Conservation (phyloP, 1,140 invertebrate genomes). For the Phenacoccus solenopsis region DNA sequence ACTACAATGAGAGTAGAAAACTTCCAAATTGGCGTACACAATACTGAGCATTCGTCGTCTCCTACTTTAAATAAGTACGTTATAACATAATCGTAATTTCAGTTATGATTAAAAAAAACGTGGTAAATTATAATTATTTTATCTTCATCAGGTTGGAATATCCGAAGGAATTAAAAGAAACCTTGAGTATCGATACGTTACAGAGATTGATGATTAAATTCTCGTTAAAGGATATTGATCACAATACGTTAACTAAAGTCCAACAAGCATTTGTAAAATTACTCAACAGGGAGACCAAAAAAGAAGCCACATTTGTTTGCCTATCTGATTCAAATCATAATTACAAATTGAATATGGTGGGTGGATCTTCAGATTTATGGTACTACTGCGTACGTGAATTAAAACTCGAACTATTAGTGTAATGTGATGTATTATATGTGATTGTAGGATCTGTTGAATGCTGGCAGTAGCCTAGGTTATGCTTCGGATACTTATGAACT, state of each 20-base stretch:
- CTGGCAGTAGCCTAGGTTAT: constrained; percentile 43
- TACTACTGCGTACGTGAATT: not conserved
- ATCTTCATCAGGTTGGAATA: constrained; percentile 44
- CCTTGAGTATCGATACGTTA: constrained; percentile 69
- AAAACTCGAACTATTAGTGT: no score
- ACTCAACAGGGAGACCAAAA: constrained; percentile 44
- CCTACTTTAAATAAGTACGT: constrained; percentile 60
- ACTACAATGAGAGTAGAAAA: constrained; percentile 51
- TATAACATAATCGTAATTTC: no score
- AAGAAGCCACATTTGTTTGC: constrained; percentile 86
- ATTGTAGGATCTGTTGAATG: not conserved
- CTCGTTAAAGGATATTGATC: constrained; percentile 57
- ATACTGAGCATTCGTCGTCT: constrained; percentile 73
- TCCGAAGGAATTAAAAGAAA: constrained; percentile 52
- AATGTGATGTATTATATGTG: no score
- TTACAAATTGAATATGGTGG: constrained; percentile 83
- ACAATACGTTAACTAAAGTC: constrained; percentile 52
- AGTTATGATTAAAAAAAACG: no score
- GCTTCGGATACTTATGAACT: constrained; percentile 68
- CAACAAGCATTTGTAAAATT: constrained; percentile 90
- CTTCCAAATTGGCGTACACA: constrained; percentile 77
- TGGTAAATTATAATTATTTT: not conserved
- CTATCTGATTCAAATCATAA: constrained; percentile 65
- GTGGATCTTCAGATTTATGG: constrained; percentile 30
- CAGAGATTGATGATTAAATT: constrained; percentile 82